Percentiles rank a stretch among this genome's conserved stretches.
Evolutionary conservation across 2,888 invertebrate species (phyloP).

Genomic region (Rotaria socialis): DNA sequence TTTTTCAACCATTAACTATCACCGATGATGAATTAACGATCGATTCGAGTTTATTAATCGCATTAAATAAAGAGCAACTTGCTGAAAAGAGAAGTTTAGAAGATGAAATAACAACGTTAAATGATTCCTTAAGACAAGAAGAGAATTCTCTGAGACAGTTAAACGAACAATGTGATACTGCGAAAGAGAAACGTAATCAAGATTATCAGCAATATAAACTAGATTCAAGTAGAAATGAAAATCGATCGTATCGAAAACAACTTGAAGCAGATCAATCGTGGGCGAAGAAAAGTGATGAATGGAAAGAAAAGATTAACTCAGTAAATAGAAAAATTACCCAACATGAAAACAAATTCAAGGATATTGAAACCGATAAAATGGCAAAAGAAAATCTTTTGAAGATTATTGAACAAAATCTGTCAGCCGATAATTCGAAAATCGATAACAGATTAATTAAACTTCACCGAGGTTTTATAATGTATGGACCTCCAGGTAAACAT

Average conservation of each 20-base stretch:
- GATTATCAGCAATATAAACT: too few relatives aligned
- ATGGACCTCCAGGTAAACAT: constrained; percentile 21
- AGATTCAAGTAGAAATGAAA: too few relatives aligned
- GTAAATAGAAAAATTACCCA: too few relatives aligned
- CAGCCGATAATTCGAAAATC: neutral
- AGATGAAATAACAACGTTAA: neutral
- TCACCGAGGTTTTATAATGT: constrained; percentile 28
- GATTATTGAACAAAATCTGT: neutral
- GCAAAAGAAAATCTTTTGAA: neutral
- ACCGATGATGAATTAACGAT: neutral
- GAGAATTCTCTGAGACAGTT: too few relatives aligned
- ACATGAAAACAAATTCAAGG: too few relatives aligned
- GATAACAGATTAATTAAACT: neutral
- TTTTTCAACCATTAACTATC: constrained; percentile 13
- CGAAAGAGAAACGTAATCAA: too few relatives aligned
- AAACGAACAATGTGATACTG: too few relatives aligned
- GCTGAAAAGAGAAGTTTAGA: neutral
- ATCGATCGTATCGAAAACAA: too few relatives aligned
- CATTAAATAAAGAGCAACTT: neutral
- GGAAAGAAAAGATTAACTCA: too few relatives aligned
- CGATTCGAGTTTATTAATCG: neutral
- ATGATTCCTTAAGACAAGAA: too few relatives aligned
- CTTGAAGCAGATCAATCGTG: too few relatives aligned
- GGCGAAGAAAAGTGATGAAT: too few relatives aligned
- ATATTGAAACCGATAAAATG: neutral